Evolutionary conservation across 1,140 invertebrate species (phyloP).

Genomic region (Halesus radiatus): DNA sequence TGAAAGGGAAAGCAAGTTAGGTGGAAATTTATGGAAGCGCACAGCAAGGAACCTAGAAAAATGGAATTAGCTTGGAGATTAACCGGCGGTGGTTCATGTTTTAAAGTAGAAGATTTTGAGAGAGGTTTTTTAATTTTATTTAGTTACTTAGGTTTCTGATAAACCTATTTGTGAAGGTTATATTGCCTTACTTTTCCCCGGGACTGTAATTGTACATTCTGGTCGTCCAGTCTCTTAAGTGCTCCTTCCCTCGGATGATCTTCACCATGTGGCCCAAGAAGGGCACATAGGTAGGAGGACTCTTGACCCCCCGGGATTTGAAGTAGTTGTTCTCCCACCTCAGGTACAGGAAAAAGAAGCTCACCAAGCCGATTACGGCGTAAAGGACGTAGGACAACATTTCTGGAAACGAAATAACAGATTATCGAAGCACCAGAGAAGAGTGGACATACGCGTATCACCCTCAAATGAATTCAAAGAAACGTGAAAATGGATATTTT

Average conservation of each 20-base stretch:
- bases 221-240: constrained; percentile 21
- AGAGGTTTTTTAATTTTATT: too few relatives aligned
- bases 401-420: too few relatives aligned
- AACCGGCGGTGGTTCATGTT: background rate
- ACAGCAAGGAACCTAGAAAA: background rate
- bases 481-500: too few relatives aligned
- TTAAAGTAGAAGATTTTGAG: too few relatives aligned
- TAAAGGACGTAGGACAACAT: background rate
- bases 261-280: constrained; percentile 46
- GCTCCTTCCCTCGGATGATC: constrained; percentile 38
- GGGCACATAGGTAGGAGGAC: background rate
- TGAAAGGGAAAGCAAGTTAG: background rate
- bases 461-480: too few relatives aligned
- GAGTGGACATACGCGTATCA: too few relatives aligned
- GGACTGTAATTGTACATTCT: constrained; percentile 35
- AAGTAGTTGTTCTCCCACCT: constrained; percentile 44
- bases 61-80: background rate
- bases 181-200: constrained; percentile 29
- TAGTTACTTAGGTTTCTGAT: too few relatives aligned
- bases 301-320: constrained; percentile 33
- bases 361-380: background rate
- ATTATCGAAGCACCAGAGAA: too few relatives aligned
- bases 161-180: background rate
- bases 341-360: constrained; percentile 23
- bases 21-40: background rate